These are phyloP conservation scores for Kryptolebias marmoratus DNA, from an alignment of 2,113 vertebrate genomes.

Conservation along the genomic window DNA sequence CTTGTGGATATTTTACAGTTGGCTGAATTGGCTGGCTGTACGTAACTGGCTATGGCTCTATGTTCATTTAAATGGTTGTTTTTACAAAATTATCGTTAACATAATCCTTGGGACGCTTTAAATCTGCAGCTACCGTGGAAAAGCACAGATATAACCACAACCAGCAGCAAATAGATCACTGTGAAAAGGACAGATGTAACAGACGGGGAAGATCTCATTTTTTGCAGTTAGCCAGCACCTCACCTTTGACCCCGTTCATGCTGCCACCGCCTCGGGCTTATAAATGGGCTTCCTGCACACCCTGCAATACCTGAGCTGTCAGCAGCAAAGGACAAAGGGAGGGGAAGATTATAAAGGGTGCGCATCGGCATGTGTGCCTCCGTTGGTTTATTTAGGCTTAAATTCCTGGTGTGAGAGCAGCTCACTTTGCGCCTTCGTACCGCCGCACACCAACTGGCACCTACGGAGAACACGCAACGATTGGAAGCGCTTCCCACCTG, in stretches of 20 bases:
- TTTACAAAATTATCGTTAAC: background rate
- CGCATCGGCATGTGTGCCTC: background rate
- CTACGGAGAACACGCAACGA: background rate
- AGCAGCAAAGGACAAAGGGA: conserved; percentile 33
- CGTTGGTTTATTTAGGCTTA: conserved; percentile 17
- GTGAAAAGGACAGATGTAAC: conserved; percentile 36
- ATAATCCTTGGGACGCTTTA: background rate
- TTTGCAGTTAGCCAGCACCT: conserved; percentile 46
- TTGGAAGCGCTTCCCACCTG: conserved; percentile 1
- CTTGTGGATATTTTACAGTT: too few species aligned
- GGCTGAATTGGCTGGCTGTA: too few species aligned
- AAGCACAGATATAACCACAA: too few species aligned
- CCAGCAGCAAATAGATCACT: conserved; percentile 8
- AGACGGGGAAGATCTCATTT: conserved; percentile 14
- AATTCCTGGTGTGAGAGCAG: background rate
- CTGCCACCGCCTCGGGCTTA: conserved; percentile 36
- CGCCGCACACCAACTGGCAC: background rate
- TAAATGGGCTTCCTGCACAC: conserved; percentile 69
- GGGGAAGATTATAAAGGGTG: conserved; percentile 20
- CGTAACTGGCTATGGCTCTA: too few species aligned
- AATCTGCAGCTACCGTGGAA: too few species aligned
- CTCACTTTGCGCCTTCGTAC: conserved; percentile 26
- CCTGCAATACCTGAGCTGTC: conserved; percentile 44
- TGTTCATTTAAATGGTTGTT: too few species aligned
- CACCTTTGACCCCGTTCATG: conserved; percentile 54